A percentile compares a stretch with the other conserved stretches of the same genome.
Conservation (phyloP, 1,140 invertebrate genomes). For the Drosophila prosaltans region DNA sequence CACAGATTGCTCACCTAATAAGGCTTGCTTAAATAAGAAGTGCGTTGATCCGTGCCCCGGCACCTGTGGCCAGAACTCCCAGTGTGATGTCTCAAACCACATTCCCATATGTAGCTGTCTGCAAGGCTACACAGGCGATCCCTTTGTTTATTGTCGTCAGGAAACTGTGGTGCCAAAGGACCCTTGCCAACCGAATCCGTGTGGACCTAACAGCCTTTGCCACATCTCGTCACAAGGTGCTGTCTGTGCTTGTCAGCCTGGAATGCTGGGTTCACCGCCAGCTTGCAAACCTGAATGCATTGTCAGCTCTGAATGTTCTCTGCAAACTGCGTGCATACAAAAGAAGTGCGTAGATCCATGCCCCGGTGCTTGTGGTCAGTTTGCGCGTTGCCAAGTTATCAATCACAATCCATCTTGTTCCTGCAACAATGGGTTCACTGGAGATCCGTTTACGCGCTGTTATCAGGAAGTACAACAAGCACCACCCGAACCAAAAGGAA, state of each 20-base stretch:
- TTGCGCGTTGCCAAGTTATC: conserved; percentile 86
- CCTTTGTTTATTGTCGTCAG: conserved; percentile 85
- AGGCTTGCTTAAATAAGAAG: conserved; percentile 89
- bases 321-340: conserved; percentile 87
- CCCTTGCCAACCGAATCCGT: conserved; percentile 90
- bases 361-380: conserved; percentile 87
- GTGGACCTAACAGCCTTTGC: conserved; percentile 91
- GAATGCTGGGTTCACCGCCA: conserved; percentile 89
- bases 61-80: conserved; percentile 89
- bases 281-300: conserved; percentile 88
- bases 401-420: conserved; percentile 87
- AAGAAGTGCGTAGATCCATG: conserved; percentile 89
- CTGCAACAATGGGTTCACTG: conserved; percentile 84
- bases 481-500: conserved; percentile 81
- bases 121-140: conserved; percentile 89
- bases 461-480: conserved; percentile 83
- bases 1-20: conserved; percentile 90
- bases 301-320: conserved; percentile 87
- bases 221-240: conserved; percentile 89
- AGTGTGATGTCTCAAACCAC: conserved; percentile 92
- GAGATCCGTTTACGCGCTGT: conserved; percentile 85
- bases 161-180: conserved; percentile 65
- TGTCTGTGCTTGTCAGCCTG: conserved; percentile 89
- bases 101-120: conserved; percentile 90
- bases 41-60: conserved; percentile 91